phyloP scores from a whole-genome alignment of 2,797 vertebrate genomes.

The Mus spretus region DNA sequence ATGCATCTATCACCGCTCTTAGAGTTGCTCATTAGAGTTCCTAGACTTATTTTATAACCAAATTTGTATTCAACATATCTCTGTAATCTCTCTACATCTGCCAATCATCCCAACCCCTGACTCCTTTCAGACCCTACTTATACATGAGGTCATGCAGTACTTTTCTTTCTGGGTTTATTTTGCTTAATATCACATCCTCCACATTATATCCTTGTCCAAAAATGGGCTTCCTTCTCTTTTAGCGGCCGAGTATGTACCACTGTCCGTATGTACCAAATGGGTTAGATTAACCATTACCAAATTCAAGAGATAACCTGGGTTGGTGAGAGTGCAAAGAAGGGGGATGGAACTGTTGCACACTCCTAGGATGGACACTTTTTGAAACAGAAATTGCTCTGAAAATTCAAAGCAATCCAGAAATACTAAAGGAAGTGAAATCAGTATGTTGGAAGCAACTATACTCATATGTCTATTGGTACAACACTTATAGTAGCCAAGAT shows the following conservation, averaged over 20 bases:
- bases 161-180: background rate
- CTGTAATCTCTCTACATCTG: background rate
- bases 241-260: background rate
- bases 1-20: fast-evolving
- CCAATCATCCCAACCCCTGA: background rate
- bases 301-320: background rate
- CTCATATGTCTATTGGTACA: no score
- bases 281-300: background rate
- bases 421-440: background rate
- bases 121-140: background rate
- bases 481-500: background rate
- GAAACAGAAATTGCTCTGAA: background rate
- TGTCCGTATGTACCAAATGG: background rate
- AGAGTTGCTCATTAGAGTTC: background rate
- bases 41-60: background rate
- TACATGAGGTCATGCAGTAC: background rate
- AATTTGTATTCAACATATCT: background rate
- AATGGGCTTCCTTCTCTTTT: background rate
- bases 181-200: background rate
- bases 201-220: background rate
- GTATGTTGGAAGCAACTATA: background rate
- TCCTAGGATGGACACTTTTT: background rate
- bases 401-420: background rate
- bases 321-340: background rate
- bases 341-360: background rate